Conservation (phyloP, 2,113 vertebrate species). For the Mungos mungo region DNA sequence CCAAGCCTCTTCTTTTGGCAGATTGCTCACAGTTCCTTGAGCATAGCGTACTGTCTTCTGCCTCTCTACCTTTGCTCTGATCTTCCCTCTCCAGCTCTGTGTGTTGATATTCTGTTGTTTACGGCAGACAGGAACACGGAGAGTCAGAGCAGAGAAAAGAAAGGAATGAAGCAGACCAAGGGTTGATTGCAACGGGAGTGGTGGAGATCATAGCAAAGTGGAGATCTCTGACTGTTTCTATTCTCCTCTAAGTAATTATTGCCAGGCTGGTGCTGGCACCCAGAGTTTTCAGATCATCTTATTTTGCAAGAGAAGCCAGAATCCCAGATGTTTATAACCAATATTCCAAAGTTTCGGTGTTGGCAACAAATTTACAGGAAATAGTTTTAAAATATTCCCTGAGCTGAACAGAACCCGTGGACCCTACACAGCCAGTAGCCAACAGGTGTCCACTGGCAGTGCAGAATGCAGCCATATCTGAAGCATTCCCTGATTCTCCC, state of each 20-base stretch:
- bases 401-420: neutral
- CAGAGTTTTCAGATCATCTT: neutral
- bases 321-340: neutral
- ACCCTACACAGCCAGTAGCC: neutral
- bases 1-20: neutral
- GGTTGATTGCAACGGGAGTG: neutral
- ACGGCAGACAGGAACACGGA: neutral
- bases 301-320: slow-evolving; percentile 19
- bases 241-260: neutral
- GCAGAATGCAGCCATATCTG: neutral
- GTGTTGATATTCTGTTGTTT: neutral
- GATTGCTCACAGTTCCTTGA: neutral
- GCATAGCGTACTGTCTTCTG: neutral
- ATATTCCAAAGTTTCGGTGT: neutral
- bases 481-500: neutral
- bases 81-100: neutral
- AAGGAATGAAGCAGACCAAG: neutral
- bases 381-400: neutral
- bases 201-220: neutral
- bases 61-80: neutral
- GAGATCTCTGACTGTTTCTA: neutral
- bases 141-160: neutral
- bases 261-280: neutral
- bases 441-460: neutral
- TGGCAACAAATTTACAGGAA: neutral